Conservation (phyloP, 2,888 invertebrate genomes). For the Drosophila gaucha region DNA sequence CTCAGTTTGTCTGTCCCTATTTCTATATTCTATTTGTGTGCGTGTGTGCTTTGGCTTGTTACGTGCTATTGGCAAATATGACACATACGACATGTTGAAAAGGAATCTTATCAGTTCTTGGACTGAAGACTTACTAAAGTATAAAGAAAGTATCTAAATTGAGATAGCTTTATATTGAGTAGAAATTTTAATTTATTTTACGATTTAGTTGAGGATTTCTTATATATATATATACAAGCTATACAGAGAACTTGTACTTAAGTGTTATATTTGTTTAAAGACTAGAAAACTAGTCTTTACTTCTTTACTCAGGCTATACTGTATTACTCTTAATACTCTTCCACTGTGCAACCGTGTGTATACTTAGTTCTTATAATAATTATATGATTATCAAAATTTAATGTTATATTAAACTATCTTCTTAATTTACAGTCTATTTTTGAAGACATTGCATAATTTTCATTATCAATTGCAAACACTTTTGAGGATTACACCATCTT, state of each 20-base stretch:
- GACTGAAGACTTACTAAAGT: not conserved
- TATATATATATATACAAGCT: too few relatives aligned
- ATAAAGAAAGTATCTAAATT: conserved; percentile 1
- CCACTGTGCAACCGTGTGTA: not conserved
- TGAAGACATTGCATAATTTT: too few relatives aligned
- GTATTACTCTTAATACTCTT: too few relatives aligned
- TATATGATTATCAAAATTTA: not conserved
- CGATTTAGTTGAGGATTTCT: too few relatives aligned
- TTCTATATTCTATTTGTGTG: conserved; percentile 3
- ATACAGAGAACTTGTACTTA: too few relatives aligned
- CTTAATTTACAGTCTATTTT: too few relatives aligned
- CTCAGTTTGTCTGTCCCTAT: conserved; percentile 8
- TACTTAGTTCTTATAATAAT: not conserved
- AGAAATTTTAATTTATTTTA: not conserved
- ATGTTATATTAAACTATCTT: not conserved
- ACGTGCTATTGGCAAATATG: conserved; percentile 40
- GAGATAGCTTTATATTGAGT: not conserved
- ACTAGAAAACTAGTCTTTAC: too few relatives aligned
- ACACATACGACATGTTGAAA: conserved; percentile 19
- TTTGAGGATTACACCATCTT: conserved; percentile 6
- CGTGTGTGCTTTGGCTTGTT: conserved; percentile 10
- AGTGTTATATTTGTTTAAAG: too few relatives aligned
- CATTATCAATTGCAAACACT: conserved; percentile 6
- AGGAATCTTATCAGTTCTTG: conserved; percentile 27
- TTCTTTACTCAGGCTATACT: too few relatives aligned